Conservation (phyloP, 2,113 vertebrate genomes). For the Sinosuthora webbiana region DNA sequence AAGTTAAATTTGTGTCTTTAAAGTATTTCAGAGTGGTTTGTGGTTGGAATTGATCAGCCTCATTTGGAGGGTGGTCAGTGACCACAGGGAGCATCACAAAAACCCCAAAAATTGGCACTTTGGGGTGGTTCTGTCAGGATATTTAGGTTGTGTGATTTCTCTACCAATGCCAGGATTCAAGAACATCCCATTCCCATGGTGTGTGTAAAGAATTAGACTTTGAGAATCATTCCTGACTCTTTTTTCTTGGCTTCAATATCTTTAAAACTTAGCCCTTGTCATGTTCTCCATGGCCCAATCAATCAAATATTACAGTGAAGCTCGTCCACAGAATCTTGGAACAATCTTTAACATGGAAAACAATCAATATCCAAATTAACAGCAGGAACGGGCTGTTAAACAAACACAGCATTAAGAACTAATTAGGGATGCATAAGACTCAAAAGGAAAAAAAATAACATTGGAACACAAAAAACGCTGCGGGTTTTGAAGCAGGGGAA, state of each 20-base stretch:
- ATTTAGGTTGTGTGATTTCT: neutral
- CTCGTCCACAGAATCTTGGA: neutral
- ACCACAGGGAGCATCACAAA: neutral
- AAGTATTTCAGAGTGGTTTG: neutral
- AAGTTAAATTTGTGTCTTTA: neutral
- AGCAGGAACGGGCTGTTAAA: neutral
- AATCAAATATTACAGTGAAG: neutral
- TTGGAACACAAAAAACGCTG: neutral
- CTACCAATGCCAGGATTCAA: too few relatives aligned
- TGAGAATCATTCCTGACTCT: neutral
- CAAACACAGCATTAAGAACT: neutral
- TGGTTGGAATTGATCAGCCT: neutral
- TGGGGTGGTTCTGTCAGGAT: neutral
- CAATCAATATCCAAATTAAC: neutral
- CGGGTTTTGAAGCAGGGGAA: neutral
- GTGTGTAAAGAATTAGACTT: neutral
- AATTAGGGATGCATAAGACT: neutral
- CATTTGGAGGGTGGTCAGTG: rapidly evolving
- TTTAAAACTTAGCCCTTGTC: neutral
- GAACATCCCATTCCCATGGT: neutral
- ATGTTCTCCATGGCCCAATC: rapidly evolving
- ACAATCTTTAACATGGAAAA: neutral
- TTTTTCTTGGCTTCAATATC: neutral
- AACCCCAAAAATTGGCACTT: neutral
- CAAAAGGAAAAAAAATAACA: neutral